Evolutionary conservation across 2,113 vertebrate species (phyloP).

Genomic region (Mesembrinibis cayennensis): DNA sequence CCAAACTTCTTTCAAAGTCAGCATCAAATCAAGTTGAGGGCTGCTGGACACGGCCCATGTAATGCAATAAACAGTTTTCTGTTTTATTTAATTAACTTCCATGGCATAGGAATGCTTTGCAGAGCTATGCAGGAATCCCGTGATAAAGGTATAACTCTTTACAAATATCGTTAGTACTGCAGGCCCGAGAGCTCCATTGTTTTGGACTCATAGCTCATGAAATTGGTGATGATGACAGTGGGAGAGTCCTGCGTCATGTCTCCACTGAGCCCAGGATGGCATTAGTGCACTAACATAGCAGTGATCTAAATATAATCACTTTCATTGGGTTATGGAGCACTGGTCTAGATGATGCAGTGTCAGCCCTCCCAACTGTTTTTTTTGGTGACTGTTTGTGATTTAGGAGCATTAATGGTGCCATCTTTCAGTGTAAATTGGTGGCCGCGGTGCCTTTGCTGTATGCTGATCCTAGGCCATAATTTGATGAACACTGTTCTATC

Average conservation of each 20-base stretch:
- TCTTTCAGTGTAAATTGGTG: not conserved
- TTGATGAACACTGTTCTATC: not conserved
- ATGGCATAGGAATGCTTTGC: not conserved
- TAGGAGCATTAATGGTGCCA: not conserved
- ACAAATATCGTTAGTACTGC: not conserved
- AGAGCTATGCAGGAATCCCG: not conserved
- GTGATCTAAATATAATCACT: not conserved
- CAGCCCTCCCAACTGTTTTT: not conserved
- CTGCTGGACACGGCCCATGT: not conserved
- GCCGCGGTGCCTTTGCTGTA: not conserved
- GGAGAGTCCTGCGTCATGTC: not conserved
- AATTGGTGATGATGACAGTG: not conserved
- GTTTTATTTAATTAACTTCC: not conserved
- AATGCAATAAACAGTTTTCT: not conserved
- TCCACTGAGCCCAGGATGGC: not conserved
- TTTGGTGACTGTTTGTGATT: not conserved
- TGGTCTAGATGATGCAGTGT: not conserved
- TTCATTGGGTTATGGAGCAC: not conserved
- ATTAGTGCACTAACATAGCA: not conserved
- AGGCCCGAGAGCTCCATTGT: not conserved
- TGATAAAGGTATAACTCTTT: not conserved
- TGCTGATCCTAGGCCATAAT: not conserved
- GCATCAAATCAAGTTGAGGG: not conserved
- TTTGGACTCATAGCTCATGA: not conserved
- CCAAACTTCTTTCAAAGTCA: not conserved